Evolutionary conservation across 2,113 vertebrate species (phyloP).

Genomic region (Porphyrio hochstetteri): DNA sequence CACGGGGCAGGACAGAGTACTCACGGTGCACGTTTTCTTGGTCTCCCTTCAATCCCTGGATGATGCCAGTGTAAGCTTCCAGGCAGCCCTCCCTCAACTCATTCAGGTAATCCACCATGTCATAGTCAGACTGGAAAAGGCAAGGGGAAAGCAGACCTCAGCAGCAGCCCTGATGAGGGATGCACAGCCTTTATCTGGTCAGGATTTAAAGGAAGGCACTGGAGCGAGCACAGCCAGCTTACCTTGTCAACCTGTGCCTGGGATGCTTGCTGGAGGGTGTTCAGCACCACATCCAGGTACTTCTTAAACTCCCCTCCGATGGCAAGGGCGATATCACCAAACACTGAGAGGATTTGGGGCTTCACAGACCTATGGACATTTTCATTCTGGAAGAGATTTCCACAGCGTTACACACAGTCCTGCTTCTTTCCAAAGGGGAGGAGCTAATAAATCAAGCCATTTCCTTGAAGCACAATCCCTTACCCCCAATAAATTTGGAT

Average conservation of each 20-base stretch:
- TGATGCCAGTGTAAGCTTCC: conserved; percentile 97
- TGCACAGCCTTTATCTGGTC: fast-evolving
- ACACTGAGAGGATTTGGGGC: conserved; percentile 96
- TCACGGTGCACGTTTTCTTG: conserved; percentile 99
- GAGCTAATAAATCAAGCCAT: background rate
- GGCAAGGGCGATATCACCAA: conserved; percentile 95
- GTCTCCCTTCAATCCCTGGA: conserved; percentile 97
- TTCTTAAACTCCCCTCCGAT: conserved; percentile 99
- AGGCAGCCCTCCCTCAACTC: conserved; percentile 95
- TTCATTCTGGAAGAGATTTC: conserved; percentile 84
- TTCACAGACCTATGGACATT: conserved; percentile 98
- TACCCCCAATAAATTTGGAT: background rate
- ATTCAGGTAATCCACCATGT: conserved; percentile 99
- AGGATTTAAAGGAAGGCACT: fast-evolving
- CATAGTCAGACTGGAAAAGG: conserved; percentile 89
- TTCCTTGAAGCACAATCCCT: background rate
- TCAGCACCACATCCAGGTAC: conserved; percentile 94
- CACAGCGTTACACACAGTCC: background rate
- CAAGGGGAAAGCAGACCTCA: background rate
- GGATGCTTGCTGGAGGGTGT: conserved; percentile 95
- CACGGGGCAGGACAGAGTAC: conserved; percentile 13
- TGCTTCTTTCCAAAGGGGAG: background rate
- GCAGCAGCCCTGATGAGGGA: fast-evolving
- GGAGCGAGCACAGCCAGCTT: fast-evolving
- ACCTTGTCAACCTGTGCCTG: conserved; percentile 99